Conservation (phyloP, 2,888 invertebrate species). For the Ommatoiulus sabulosus region DNA sequence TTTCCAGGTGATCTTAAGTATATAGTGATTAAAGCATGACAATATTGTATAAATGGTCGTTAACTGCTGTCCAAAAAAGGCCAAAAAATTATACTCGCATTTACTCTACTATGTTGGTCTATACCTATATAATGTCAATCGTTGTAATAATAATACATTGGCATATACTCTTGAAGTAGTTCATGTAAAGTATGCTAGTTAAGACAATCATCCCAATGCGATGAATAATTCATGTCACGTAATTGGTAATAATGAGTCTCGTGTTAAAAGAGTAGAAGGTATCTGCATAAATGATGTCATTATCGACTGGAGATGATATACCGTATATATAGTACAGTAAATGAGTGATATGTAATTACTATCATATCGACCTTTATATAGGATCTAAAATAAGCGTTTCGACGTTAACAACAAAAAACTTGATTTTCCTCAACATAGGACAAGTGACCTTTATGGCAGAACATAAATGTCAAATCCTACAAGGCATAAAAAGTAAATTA, state of each 20-base stretch:
- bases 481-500: slow-evolving; percentile 3
- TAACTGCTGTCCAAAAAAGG: too few species aligned
- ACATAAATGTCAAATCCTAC: slow-evolving; percentile 5
- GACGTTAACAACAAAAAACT: not conserved
- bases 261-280: not conserved
- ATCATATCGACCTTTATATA: not conserved
- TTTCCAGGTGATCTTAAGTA: too few species aligned
- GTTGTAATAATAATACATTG: too few species aligned
- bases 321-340: not conserved
- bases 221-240: not conserved
- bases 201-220: too few species aligned
- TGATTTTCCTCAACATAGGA: not conserved
- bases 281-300: not conserved
- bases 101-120: too few species aligned
- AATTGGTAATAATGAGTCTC: not conserved
- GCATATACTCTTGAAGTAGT: too few species aligned
- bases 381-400: not conserved
- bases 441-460: not conserved
- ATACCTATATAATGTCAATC: too few species aligned
- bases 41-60: too few species aligned
- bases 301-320: not conserved
- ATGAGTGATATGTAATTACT: not conserved
- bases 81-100: too few species aligned
- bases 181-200: too few species aligned
- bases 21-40: too few species aligned